Conservation (phyloP, 2,113 vertebrate genomes). For the Poeciliopsis occidentalis region DNA sequence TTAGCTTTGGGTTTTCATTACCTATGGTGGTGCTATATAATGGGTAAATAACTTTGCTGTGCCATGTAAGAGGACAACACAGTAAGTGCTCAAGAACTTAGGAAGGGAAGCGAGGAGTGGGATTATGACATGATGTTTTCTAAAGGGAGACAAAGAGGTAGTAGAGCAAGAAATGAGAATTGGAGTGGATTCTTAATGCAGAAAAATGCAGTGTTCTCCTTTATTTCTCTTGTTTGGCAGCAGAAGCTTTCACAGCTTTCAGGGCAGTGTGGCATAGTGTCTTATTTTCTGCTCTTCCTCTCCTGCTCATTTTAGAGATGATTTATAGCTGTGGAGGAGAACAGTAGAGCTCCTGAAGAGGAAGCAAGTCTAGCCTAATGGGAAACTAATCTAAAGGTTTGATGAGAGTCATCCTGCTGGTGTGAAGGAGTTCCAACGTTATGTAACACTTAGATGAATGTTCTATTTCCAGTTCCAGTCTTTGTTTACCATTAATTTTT, state of each 20-base stretch:
- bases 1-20: not conserved
- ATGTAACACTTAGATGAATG: not conserved
- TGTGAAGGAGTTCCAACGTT: conserved; percentile 39
- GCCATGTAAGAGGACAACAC: conserved; percentile 7
- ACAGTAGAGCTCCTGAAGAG: conserved; percentile 10
- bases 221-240: conserved; percentile 16
- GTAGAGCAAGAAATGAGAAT: conserved; percentile 21
- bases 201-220: conserved; percentile 9
- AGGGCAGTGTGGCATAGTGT: conserved; percentile 1
- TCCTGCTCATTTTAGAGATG: conserved; percentile 22
- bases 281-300: conserved; percentile 9
- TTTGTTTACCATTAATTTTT: not conserved
- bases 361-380: conserved; percentile 43
- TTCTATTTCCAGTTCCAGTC: not conserved
- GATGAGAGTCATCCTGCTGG: conserved; percentile 27
- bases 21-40: not conserved
- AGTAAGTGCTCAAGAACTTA: conserved; percentile 12
- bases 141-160: conserved; percentile 32
- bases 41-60: not conserved
- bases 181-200: conserved; percentile 23
- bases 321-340: conserved; percentile 37
- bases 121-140: conserved; percentile 13
- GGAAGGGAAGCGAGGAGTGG: conserved; percentile 26
- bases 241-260: conserved; percentile 11
- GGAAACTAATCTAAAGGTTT: conserved; percentile 22